Base-by-base conservation (phyloP, 1,140 invertebrate species). In the Vanessa atalanta region DNA sequence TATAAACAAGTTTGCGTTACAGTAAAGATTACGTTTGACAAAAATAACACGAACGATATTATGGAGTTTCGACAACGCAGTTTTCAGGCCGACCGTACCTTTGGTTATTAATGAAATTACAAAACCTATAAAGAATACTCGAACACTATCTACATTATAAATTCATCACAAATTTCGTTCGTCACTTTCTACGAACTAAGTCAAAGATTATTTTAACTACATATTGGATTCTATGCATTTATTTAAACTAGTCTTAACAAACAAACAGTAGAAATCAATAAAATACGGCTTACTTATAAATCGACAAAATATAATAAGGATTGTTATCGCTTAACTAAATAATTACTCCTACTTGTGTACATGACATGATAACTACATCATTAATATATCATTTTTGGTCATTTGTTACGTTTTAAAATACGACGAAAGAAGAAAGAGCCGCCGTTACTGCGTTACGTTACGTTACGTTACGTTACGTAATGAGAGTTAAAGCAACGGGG, bases 371-470 rank as follows among this genome's bases (percentile, higher is more conserved):
- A 8, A 57, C 51, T 16, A 16, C n/a, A 23, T 12, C 23, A 12
- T 26, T 57, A 16, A 20, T 12, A 57, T 57, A 6, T 43, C 37
- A 43, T 57, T 57, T 57, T 57, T 57, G 53, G 53, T 57, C 53
- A 23, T 57, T 57, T 20, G 16, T 57, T 57, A 57, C 16, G 53
- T 57, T 57, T 57, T 23, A 57, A 53, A 20, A 16, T 26, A 23
- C 1, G 20, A n/a, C 8, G 23, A 23, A 26, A 13, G 53, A 57
- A 53, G 16, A 23, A 26, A 57, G 20, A 57, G 16, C 20, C 16
- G 50, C 53, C 9, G 9, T 16, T 55, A 55, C 20, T 20, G 20
- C 20, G 20, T 20, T 20, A 20, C 20, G 20, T 20, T 20, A 20
- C 1, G n/a, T n/a, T n/a, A n/a, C n/a, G n/a, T n/a, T n/a, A n/a